Conservation (phyloP, 2,888 invertebrate genomes). For the Caenorhabditis doughertyi region DNA sequence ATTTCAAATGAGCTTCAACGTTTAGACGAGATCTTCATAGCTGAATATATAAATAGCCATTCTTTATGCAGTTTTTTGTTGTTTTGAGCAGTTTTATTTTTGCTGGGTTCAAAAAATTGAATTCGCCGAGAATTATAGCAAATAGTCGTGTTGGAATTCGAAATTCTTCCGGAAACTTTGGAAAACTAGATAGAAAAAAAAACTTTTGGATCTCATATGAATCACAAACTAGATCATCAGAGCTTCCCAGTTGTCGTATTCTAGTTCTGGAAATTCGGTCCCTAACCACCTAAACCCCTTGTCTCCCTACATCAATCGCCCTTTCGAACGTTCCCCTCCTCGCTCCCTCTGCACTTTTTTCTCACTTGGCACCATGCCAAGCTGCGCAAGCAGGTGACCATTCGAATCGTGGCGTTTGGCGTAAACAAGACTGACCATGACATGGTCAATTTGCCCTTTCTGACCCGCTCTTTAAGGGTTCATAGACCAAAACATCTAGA, state of each 20-base stretch:
- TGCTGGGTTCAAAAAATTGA: too few species aligned
- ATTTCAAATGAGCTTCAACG: neutral
- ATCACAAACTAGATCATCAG: too few species aligned
- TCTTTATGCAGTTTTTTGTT: neutral
- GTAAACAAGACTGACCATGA: slow-evolving; percentile 15
- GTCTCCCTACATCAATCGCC: too few species aligned
- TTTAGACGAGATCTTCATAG: neutral
- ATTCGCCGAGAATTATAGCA: too few species aligned
- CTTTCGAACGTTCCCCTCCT: slow-evolving; percentile 18
- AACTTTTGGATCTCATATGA: too few species aligned
- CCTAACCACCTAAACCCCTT: too few species aligned
- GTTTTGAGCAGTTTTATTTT: too few species aligned
- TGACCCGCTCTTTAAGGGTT: slow-evolving; percentile 3
- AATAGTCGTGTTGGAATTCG: too few species aligned
- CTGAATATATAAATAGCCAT: neutral
- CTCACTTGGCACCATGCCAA: slow-evolving; percentile 20
- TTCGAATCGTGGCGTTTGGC: neutral
- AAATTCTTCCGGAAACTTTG: too few species aligned
- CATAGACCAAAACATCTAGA: slow-evolving; percentile 20
- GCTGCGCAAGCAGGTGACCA: neutral
- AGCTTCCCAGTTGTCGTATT: too few species aligned
- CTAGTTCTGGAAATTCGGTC: too few species aligned
- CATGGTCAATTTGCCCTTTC: slow-evolving; percentile 15
- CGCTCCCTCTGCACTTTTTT: slow-evolving; percentile 5
- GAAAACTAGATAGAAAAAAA: too few species aligned